Percentiles rank a stretch among this genome's conserved stretches.
These are phyloP conservation scores for Drosophila mayaguana DNA, from an alignment of 2,888 invertebrate genomes.

Conservation along the genomic window DNA sequence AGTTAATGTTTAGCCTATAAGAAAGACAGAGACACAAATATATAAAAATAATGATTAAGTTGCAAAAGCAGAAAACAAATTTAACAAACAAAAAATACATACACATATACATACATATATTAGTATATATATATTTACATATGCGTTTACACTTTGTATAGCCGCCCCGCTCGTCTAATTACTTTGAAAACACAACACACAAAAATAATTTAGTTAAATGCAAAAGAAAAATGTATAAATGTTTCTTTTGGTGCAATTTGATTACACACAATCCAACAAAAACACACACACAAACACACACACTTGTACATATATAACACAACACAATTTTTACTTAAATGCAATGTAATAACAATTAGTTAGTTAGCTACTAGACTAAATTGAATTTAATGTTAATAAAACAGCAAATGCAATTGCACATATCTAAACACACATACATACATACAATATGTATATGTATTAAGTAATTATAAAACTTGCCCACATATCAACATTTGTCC, in stretches of 20 bases:
- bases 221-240: conserved; percentile 5
- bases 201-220: conserved; percentile 43
- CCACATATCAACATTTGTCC: conserved; percentile 46
- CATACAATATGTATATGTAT: conserved; percentile 26
- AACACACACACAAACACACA: conserved; percentile 17
- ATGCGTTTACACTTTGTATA: conserved; percentile 42
- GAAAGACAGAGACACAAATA: conserved; percentile 11
- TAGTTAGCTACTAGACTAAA: conserved; percentile 52
- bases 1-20: conserved; percentile 38
- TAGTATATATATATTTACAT: conserved; percentile 14
- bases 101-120: conserved; percentile 15
- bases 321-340: conserved; percentile 57
- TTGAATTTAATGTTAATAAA: conserved; percentile 57
- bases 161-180: conserved; percentile 36
- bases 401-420: conserved; percentile 20
- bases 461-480: conserved; percentile 22
- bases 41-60: conserved; percentile 47
- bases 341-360: conserved; percentile 71
- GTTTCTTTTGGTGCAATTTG: conserved; percentile 51
- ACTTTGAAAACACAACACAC: conserved; percentile 16
- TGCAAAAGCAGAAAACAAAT: conserved; percentile 35
- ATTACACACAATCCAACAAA: conserved; percentile 42
- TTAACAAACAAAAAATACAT: conserved; percentile 15
- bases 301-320: conserved; percentile 59
- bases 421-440: conserved; percentile 34